Percentiles rank a stretch among this genome's conserved stretches.
Evolutionary conservation across 2,797 vertebrate species (phyloP).

Genomic region (Ciconia nigra): DNA sequence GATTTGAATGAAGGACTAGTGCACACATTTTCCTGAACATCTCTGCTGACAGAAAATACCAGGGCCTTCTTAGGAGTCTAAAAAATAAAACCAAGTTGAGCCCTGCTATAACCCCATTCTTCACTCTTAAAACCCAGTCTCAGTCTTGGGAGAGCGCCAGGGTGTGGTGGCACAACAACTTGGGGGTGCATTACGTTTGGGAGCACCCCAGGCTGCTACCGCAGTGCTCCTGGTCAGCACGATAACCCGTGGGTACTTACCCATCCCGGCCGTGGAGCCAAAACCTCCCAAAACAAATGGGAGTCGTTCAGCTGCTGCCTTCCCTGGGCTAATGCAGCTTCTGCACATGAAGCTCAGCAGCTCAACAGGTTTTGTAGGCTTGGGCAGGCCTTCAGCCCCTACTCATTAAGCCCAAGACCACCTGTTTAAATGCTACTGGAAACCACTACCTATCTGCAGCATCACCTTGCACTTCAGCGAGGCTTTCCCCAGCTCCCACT

Average conservation of each 20-base stretch:
- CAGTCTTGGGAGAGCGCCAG: fast-evolving
- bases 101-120: background rate
- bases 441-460: background rate
- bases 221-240: fast-evolving
- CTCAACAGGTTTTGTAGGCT: background rate
- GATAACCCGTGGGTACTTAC: background rate
- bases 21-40: background rate
- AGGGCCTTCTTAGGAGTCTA: too few species aligned
- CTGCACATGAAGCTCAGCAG: background rate
- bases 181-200: background rate
- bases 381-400: background rate
- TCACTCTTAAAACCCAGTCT: background rate
- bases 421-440: background rate
- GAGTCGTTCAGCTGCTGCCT: background rate
- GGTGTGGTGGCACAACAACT: background rate
- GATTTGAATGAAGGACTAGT: background rate
- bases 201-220: background rate
- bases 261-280: background rate
- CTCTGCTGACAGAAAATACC: background rate
- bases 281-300: background rate
- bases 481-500: background rate
- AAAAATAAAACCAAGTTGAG: background rate
- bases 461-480: background rate
- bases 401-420: background rate
- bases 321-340: background rate